These are phyloP conservation scores for Oryzias celebensis DNA, from an alignment of 2,113 vertebrate genomes.

Conservation along the genomic window DNA sequence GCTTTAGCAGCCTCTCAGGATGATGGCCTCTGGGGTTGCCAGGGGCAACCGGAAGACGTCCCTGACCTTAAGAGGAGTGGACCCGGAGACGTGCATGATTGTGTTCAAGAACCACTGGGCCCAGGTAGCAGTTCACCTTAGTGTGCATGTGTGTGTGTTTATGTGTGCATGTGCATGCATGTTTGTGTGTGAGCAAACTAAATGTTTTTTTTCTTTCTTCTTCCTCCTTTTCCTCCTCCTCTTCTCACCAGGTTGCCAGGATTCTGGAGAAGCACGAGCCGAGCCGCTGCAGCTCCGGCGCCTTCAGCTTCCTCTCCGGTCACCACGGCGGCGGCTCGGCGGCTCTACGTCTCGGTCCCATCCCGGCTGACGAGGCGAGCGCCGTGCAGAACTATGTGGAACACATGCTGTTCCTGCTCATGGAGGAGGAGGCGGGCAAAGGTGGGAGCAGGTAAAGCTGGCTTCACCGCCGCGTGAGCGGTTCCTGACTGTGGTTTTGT, in stretches of 20 bases:
- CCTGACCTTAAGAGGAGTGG: conserved; percentile 86
- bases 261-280: conserved; percentile 95
- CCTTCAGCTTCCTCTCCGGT: conserved; percentile 54
- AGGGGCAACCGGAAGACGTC: conserved; percentile 78
- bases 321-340: not conserved
- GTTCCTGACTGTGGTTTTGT: accelerated
- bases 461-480: accelerated
- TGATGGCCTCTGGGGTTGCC: conserved; percentile 85
- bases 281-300: conserved; percentile 47
- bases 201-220: not conserved
- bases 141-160: conserved; percentile 1
- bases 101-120: conserved; percentile 98
- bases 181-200: not conserved
- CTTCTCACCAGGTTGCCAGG: conserved; percentile 82
- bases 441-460: conserved; percentile 29
- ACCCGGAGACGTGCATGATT: conserved; percentile 97
- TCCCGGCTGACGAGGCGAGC: conserved; percentile 90
- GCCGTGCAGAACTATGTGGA: conserved; percentile 98
- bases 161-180: too few species aligned
- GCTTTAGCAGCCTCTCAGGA: conserved; percentile 54
- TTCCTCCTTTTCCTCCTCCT: not conserved
- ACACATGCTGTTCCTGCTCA: conserved; percentile 94
- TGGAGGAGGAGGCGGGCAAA: conserved; percentile 88
- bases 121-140: conserved; percentile 62
- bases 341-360: conserved; percentile 63